A percentile compares a stretch with the other conserved stretches of the same genome.
Conservation (phyloP, 2,113 vertebrate genomes). For the Diglossa brunneiventris region DNA sequence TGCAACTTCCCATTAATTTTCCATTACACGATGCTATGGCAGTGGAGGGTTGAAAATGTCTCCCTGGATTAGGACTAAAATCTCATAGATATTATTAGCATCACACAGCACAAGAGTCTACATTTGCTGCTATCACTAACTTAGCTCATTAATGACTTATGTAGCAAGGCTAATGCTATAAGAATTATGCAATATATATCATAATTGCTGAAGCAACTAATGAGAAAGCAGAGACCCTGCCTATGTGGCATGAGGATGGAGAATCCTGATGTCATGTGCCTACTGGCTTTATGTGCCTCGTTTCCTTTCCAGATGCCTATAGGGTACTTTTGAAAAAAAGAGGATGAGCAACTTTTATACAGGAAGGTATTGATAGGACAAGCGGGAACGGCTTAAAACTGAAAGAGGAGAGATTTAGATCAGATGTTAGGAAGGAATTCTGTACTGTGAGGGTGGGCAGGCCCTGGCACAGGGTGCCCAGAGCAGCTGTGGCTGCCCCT, state of each 20-base stretch:
- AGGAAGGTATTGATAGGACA: neutral
- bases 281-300: neutral
- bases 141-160: constrained; percentile 27
- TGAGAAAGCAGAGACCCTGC: neutral
- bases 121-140: neutral
- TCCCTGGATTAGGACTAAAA: constrained; percentile 2
- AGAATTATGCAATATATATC: neutral
- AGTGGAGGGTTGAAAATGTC: neutral
- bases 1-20: constrained; percentile 10
- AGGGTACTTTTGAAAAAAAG: neutral
- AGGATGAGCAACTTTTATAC: neutral
- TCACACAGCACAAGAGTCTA: neutral
- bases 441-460: neutral
- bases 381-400: neutral
- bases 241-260: neutral
- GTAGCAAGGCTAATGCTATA: constrained; percentile 15
- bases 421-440: neutral
- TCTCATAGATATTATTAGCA: constrained; percentile 10
- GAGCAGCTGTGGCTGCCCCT: neutral
- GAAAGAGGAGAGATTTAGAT: neutral
- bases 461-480: rapidly evolving
- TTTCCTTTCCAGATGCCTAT: neutral
- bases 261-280: neutral
- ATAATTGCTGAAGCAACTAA: constrained; percentile 28
- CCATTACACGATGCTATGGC: neutral